Base-by-base conservation (phyloP, 2,113 vertebrate species). In the Crotalus viridis region DNA sequence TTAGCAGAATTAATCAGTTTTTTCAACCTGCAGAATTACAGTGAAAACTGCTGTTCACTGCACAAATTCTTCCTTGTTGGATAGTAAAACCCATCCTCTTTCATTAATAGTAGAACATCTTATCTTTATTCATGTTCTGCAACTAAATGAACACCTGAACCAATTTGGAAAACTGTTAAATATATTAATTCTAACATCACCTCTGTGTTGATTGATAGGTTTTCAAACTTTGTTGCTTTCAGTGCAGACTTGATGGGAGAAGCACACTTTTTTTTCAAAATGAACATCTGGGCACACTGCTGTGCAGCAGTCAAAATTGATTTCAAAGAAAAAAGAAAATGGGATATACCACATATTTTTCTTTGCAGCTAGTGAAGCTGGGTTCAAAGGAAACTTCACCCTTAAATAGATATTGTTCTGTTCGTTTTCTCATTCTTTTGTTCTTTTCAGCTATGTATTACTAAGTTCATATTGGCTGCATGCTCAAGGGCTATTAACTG, bases 171-270 rank as follows among this genome's bases (percentile, higher is more conserved):
- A 93, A 90, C 48, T 12, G 26, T 93, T 89, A 57, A 1, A 56
- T 43, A 93, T 26, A 1, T 87, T 89, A 33, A 93, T 56, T 86
- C 39, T 51, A 89, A 61, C 0, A 48, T 86, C 39, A 52, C 94
- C 87, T 94, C 69, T 87, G 56, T 59, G 88, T 56, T 52, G 92
- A 92, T 89, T 93, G 91, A 94, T 85, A 93, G 91, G 87, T 93
- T 95, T 95, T 95, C 94, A 95, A 89, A 89, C 93, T 91, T 94
- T 89, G 74, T 91, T 3, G 39, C 55, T 91, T 4, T 87, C 39
- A 55, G 6, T 43, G 26, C 89, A 92, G 88, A 90, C 43, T 69
- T 89, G 54, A 92, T 96, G 95, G 93, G 94, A 96, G 87, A 86
- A 43, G 88, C 87, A 22, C 61, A 87, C 55, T 26, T 81, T 74